These are phyloP conservation scores for Drosophila grimshawi DNA, from an alignment of 1,140 invertebrate species.

Conservation along the genomic window DNA sequence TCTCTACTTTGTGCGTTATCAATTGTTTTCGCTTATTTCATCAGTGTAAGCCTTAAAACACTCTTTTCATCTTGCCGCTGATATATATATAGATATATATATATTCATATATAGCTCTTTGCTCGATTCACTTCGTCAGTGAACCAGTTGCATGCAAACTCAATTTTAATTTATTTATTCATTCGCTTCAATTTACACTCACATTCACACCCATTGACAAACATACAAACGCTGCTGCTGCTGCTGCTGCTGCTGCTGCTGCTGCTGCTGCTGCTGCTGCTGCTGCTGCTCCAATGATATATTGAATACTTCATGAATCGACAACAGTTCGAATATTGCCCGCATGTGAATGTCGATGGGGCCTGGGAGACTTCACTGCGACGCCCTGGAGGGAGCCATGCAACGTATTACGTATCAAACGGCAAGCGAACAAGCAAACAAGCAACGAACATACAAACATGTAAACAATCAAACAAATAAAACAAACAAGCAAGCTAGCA, in stretches of 20 bases:
- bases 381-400: constrained; percentile 12
- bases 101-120: neutral
- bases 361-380: constrained; percentile 4
- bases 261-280: neutral
- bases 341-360: constrained; percentile 18
- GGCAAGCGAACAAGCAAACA: constrained; percentile 47
- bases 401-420: constrained; percentile 56
- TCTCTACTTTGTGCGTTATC: neutral
- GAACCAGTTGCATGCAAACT: constrained; percentile 34
- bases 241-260: neutral
- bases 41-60: neutral
- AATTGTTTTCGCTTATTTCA: neutral
- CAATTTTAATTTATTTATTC: constrained; percentile 58
- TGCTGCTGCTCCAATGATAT: constrained; percentile 23
- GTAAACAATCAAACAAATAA: constrained; percentile 29
- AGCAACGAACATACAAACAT: constrained; percentile 30
- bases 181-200: constrained; percentile 9
- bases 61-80: neutral
- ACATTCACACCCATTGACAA: neutral
- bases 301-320: constrained; percentile 47
- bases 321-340: constrained; percentile 48
- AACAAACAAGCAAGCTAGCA: constrained; percentile 23
- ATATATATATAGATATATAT: no score
- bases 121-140: neutral
- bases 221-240: neutral